Conservation (phyloP, 2,113 vertebrate species). For the Chelonoidis abingdonii region DNA sequence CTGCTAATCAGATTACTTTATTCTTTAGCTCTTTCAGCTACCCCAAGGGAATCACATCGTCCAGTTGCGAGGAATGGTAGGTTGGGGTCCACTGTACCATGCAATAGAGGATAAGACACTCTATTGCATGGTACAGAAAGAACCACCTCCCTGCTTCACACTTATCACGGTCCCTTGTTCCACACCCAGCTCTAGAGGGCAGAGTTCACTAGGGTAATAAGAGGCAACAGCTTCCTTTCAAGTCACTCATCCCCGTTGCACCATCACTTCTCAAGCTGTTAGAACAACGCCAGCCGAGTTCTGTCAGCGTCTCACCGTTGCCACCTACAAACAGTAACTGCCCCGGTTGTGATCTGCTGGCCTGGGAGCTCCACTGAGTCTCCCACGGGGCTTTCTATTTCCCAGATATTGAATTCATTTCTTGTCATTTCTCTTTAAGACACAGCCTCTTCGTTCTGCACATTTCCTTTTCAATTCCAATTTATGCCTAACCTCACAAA, state of each 20-base stretch:
- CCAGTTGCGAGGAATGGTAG: background rate
- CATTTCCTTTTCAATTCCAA: background rate
- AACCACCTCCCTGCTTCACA: background rate
- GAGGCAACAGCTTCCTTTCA: background rate
- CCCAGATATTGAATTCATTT: background rate
- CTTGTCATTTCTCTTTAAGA: background rate
- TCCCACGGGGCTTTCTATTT: background rate
- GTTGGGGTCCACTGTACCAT: background rate
- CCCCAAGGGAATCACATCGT: background rate
- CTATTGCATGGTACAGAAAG: background rate
- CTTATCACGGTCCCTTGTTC: background rate
- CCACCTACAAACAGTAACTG: constrained; percentile 1
- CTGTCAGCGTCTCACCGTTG: background rate
- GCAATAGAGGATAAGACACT: background rate
- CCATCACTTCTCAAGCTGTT: constrained; percentile 43
- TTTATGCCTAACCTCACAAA: background rate
- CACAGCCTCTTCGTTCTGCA: background rate
- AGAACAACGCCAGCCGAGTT: constrained; percentile 3
- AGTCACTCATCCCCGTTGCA: background rate
- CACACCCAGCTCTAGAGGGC: fast-evolving
- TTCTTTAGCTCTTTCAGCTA: background rate
- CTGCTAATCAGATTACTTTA: background rate
- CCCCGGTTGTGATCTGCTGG: background rate
- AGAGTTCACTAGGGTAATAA: constrained; percentile 28
- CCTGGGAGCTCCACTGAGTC: background rate